Conservation (phyloP, 37 sponge, comb jelly and placozoan species). For the Spongilla lacustris region DNA sequence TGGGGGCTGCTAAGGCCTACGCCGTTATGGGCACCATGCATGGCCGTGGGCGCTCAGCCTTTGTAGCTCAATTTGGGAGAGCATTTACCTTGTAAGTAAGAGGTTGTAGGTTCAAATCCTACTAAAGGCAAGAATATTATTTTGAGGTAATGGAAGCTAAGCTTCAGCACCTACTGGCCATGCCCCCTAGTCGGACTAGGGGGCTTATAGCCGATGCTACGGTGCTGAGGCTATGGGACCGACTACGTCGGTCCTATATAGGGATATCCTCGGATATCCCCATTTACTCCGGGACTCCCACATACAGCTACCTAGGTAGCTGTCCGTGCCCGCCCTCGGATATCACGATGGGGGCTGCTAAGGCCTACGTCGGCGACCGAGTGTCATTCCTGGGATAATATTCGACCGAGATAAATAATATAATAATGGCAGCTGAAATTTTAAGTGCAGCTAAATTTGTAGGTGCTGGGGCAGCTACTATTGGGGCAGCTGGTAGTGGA, state of each 20-base stretch:
- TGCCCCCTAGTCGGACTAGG: too few species aligned
- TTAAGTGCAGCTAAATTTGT: constrained; percentile 75
- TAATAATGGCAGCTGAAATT: constrained; percentile 60
- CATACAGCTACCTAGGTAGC: too few species aligned
- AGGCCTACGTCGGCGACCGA: constrained; percentile 44
- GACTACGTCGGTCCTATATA: background rate
- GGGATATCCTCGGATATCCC: too few species aligned
- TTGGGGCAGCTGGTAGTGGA: constrained; percentile 71
- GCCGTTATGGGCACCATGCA: constrained; percentile 30
- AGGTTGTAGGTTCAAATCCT: constrained; percentile 61
- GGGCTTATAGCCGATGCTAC: too few species aligned
- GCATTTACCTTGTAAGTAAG: constrained; percentile 47
- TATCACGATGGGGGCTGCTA: constrained; percentile 55
- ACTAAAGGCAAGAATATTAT: constrained; percentile 22
- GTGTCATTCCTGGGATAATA: constrained; percentile 1
- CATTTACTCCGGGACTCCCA: too few species aligned
- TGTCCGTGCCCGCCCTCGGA: constrained; percentile 38
- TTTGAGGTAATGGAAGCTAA: background rate
- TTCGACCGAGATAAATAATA: background rate
- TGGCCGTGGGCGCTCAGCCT: constrained; percentile 1
- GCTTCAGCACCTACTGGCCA: background rate
- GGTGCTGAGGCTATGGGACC: too few species aligned
- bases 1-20: constrained; percentile 53
- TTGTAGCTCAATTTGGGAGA: constrained; percentile 30
- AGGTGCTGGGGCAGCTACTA: constrained; percentile 73